Percentiles rank a stretch among this genome's conserved stretches.
phyloP scores from a whole-genome alignment of 2,888 invertebrate species.

The Drosophila demipolita region DNA sequence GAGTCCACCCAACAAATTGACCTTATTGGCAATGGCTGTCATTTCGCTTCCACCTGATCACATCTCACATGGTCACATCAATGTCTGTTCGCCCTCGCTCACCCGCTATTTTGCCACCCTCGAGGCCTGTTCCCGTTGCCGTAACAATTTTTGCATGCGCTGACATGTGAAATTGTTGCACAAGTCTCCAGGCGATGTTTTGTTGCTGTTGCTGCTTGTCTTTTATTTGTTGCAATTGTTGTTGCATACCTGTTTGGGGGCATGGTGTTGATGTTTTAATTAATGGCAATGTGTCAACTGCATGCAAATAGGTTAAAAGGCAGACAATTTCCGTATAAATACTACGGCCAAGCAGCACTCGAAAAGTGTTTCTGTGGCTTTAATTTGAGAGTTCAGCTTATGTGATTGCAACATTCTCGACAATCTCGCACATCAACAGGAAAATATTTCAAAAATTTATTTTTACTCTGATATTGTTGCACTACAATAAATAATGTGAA shows the following conservation, averaged over 20 bases:
- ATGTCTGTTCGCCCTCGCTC: constrained; percentile 9
- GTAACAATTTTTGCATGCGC: constrained; percentile 65
- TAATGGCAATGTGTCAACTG: constrained; percentile 67
- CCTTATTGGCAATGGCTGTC: constrained; percentile 64
- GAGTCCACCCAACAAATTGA: constrained; percentile 38
- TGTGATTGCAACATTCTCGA: too few species aligned
- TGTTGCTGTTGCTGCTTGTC: constrained; percentile 39
- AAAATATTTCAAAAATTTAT: not conserved
- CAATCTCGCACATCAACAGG: too few species aligned
- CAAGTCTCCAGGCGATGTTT: constrained; percentile 70
- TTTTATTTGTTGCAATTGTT: constrained; percentile 27
- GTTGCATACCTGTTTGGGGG: constrained; percentile 3
- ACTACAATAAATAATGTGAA: not conserved
- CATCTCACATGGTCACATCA: constrained; percentile 53
- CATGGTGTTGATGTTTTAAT: constrained; percentile 66
- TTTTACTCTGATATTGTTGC: not conserved
- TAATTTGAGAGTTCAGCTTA: not conserved
- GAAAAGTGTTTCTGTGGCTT: constrained; percentile 12
- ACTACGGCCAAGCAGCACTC: constrained; percentile 11
- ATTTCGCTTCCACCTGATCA: constrained; percentile 72
- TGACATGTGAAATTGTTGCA: constrained; percentile 74
- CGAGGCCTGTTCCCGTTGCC: not conserved
- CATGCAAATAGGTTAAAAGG: constrained; percentile 62
- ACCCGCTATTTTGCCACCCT: not conserved
- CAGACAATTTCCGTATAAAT: constrained; percentile 54